Conservation (phyloP, 2,888 invertebrate genomes). For the Ditula angustiorana region DNA sequence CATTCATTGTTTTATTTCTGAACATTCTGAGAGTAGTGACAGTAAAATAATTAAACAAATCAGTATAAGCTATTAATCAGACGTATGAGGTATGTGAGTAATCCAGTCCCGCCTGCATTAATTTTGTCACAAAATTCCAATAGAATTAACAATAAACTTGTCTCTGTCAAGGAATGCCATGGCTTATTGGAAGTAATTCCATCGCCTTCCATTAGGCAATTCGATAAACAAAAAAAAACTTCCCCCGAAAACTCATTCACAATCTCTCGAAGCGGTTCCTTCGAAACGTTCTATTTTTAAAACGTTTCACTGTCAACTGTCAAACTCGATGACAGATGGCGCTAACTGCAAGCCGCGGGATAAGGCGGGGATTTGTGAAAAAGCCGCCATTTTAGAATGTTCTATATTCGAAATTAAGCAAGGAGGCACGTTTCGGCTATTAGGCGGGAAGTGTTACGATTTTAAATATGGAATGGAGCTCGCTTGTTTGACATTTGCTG, state of each 20-base stretch:
- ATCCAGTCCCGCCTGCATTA: slow-evolving; percentile 12
- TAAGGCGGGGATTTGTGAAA: slow-evolving; percentile 58
- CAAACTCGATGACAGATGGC: slow-evolving; percentile 81
- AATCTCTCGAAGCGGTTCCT: slow-evolving; percentile 44
- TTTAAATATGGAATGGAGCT: slow-evolving; percentile 36
- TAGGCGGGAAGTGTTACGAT: slow-evolving; percentile 47
- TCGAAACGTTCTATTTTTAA: slow-evolving; percentile 68
- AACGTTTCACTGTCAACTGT: slow-evolving; percentile 75
- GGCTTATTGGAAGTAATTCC: slow-evolving; percentile 36
- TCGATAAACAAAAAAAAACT: slow-evolving; percentile 39
- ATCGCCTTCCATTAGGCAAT: slow-evolving; percentile 38
- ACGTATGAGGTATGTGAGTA: not conserved
- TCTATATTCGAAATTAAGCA: slow-evolving; percentile 55
- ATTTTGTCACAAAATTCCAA: slow-evolving; percentile 33
- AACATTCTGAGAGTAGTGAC: too few species aligned
- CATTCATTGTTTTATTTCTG: too few species aligned
- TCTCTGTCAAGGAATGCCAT: slow-evolving; percentile 20
- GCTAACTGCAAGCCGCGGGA: slow-evolving; percentile 61
- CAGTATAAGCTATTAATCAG: slow-evolving; percentile 7
- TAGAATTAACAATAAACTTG: slow-evolving; percentile 38
- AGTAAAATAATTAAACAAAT: not conserved
- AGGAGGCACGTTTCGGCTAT: slow-evolving; percentile 56
- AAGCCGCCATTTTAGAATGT: slow-evolving; percentile 55
- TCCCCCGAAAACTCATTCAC: slow-evolving; percentile 36
- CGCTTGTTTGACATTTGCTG: slow-evolving; percentile 33